Evolutionary conservation across 1,140 invertebrate species (phyloP).

Genomic region (Zaprionus africanus): DNA sequence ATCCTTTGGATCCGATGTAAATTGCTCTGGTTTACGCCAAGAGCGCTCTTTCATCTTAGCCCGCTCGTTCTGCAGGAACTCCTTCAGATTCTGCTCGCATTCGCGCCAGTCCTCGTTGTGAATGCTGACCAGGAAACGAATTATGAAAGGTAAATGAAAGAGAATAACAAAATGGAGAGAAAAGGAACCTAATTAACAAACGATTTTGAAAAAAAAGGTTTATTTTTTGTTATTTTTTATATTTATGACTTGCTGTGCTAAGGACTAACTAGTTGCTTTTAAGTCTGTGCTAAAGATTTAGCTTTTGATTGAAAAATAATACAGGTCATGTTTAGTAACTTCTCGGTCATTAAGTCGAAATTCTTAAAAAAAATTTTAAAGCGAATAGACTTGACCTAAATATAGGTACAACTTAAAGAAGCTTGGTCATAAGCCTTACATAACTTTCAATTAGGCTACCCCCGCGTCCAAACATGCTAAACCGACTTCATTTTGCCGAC

Average conservation of each 20-base stretch:
- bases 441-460: constrained; percentile 38
- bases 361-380: not conserved
- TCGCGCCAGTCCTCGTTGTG: constrained; percentile 80
- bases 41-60: constrained; percentile 81
- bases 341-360: too few relatives aligned
- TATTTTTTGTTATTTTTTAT: not conserved
- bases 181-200: constrained; percentile 37
- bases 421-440: not conserved
- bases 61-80: constrained; percentile 76
- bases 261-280: not conserved
- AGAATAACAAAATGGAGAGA: not conserved
- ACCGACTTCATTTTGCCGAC: constrained; percentile 4
- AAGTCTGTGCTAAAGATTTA: too few relatives aligned
- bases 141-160: constrained; percentile 2
- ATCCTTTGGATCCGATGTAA: constrained; percentile 74
- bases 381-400: not conserved
- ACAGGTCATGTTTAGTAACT: too few relatives aligned
- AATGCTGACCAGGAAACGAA: constrained; percentile 45
- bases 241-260: not conserved
- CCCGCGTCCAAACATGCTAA: constrained; percentile 10
- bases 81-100: constrained; percentile 78
- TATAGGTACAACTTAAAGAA: constrained; percentile 5
- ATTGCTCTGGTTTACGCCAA: constrained; percentile 62
- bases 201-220: constrained; percentile 34
- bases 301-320: too few relatives aligned